Percentiles rank a stretch among this genome's conserved stretches.
phyloP scores from a whole-genome alignment of 2,888 invertebrate species.

The Pandemis corylana region DNA sequence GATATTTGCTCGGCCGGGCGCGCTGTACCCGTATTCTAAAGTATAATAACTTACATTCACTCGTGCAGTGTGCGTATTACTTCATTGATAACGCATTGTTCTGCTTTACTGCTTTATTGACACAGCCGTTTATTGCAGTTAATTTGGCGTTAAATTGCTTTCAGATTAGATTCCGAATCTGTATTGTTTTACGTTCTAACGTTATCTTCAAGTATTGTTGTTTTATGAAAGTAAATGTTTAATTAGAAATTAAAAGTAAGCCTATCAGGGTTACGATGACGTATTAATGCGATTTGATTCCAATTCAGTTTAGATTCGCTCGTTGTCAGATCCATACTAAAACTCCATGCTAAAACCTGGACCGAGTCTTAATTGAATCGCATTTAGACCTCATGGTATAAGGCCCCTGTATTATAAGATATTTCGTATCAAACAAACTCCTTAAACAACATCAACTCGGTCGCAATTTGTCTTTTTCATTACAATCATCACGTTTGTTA shows the following conservation, averaged over 20 bases:
- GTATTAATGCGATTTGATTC: background rate
- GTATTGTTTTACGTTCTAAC: slow-evolving; percentile 5
- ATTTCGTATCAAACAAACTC: background rate
- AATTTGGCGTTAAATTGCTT: slow-evolving; percentile 40
- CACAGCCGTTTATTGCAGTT: slow-evolving; percentile 32
- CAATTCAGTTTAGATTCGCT: background rate
- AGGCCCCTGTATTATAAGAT: background rate
- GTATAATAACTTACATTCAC: slow-evolving; percentile 29
- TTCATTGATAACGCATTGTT: slow-evolving; percentile 32
- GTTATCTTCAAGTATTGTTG: slow-evolving; percentile 10
- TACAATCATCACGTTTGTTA: background rate
- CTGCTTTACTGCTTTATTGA: slow-evolving; percentile 31
- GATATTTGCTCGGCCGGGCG: slow-evolving; percentile 14
- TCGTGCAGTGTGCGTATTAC: slow-evolving; percentile 33
- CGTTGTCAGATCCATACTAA: too few relatives aligned
- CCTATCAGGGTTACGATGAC: too few relatives aligned
- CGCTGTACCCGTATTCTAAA: slow-evolving; percentile 20
- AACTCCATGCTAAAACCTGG: too few relatives aligned
- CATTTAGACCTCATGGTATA: too few relatives aligned
- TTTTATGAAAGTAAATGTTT: slow-evolving; percentile 1
- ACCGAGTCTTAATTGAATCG: too few relatives aligned
- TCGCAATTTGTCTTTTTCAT: background rate
- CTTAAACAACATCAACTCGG: background rate
- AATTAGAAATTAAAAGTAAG: slow-evolving; percentile 4
- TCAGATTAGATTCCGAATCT: slow-evolving; percentile 21